A percentile compares a stretch with the other conserved stretches of the same genome.
These are phyloP conservation scores for Poecilus cupreus DNA, from an alignment of 2,888 invertebrate genomes.

Conservation along the genomic window DNA sequence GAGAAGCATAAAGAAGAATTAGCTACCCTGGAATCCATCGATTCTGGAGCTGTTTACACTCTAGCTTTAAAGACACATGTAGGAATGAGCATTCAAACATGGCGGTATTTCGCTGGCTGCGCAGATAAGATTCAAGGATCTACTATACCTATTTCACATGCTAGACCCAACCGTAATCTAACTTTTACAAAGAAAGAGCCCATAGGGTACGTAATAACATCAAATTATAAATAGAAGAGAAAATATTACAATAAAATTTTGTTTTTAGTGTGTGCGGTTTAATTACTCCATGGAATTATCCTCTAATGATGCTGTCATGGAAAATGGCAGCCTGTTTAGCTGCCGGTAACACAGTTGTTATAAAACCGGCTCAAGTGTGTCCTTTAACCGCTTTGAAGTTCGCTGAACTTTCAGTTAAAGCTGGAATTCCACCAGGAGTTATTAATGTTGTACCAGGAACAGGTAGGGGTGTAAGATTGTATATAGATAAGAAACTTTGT, in stretches of 20 bases:
- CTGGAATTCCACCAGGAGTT: conserved; percentile 97
- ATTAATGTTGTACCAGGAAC: conserved; percentile 94
- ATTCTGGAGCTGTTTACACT: conserved; percentile 98
- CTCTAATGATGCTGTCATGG: conserved; percentile 99
- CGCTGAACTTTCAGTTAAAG: conserved; percentile 90
- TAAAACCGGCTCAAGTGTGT: conserved; percentile 95
- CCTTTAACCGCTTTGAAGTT: conserved; percentile 96
- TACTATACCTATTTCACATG: conserved; percentile 94
- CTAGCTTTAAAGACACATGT: conserved; percentile 96
- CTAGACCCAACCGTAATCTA: conserved; percentile 92
- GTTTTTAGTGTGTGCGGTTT: conserved; percentile 87
- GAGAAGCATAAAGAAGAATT: conserved; percentile 95
- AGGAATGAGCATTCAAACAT: conserved; percentile 98
- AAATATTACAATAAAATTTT: neutral
- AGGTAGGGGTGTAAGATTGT: conserved; percentile 71
- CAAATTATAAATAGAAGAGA: neutral
- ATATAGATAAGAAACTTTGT: neutral
- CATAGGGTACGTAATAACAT: conserved; percentile 79
- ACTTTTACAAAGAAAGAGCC: conserved; percentile 93
- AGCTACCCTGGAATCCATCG: conserved; percentile 94
- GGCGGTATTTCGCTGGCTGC: conserved; percentile 98
- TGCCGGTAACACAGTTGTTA: conserved; percentile 96
- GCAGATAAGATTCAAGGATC: conserved; percentile 95
- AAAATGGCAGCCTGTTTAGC: conserved; percentile 98
- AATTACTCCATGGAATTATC: conserved; percentile 98